Evolutionary conservation across 92 coral and sea anemone genomes (phyloP).

Genomic region (Pocillopora meandrina): DNA sequence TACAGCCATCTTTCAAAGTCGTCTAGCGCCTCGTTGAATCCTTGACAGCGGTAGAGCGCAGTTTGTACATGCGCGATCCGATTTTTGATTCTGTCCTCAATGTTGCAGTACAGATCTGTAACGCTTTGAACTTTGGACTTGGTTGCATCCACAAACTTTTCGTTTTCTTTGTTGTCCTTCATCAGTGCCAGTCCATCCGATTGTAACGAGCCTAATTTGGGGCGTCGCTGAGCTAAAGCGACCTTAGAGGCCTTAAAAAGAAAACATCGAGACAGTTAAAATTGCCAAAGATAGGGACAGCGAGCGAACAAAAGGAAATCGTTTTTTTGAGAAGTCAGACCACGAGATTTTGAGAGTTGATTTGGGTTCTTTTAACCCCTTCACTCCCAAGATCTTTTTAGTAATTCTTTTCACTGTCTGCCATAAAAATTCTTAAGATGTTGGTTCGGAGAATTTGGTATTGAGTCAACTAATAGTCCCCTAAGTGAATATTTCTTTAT

Average conservation of each 20-base stretch:
- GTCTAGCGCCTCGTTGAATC: constrained; percentile 77
- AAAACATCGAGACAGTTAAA: background rate
- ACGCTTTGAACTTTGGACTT: constrained; percentile 79
- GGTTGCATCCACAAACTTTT: constrained; percentile 69
- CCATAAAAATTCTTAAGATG: too few species aligned
- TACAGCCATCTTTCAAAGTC: constrained; percentile 93
- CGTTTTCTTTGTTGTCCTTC: constrained; percentile 78
- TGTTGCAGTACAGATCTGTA: constrained; percentile 67
- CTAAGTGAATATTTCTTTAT: too few species aligned
- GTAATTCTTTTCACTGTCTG: too few species aligned
- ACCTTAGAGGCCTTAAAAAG: constrained; percentile 68
- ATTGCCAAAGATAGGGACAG: background rate
- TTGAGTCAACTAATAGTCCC: too few species aligned
- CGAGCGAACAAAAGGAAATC: too few species aligned
- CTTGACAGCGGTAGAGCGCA: constrained; percentile 80
- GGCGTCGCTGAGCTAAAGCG: constrained; percentile 81
- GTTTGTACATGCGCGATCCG: constrained; percentile 68
- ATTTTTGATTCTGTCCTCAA: constrained; percentile 81
- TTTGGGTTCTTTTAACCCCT: too few species aligned
- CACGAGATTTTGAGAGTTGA: too few species aligned
- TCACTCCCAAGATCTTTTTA: too few species aligned
- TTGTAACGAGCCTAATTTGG: constrained; percentile 83
- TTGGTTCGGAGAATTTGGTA: too few species aligned
- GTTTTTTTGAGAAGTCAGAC: too few species aligned
- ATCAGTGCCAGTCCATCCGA: constrained; percentile 83